phyloP scores from a whole-genome alignment of 2,113 vertebrate genomes.

The Callochromis pleurospilus region DNA sequence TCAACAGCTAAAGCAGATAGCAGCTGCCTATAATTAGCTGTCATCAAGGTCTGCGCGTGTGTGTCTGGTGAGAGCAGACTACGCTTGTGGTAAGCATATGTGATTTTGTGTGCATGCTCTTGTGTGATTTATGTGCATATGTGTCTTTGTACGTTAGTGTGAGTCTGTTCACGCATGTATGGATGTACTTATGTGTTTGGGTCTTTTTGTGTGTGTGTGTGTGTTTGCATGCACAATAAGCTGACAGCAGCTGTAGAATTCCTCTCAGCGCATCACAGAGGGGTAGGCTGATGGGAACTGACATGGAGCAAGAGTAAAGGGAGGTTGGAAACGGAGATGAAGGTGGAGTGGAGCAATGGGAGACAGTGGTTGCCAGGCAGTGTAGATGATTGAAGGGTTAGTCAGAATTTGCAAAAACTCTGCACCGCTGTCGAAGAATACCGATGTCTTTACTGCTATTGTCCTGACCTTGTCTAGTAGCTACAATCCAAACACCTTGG shows the following conservation, averaged over 20 bases:
- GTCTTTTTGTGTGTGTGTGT: neutral
- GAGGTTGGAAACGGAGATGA: conserved; percentile 50
- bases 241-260: conserved; percentile 66
- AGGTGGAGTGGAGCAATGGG: conserved; percentile 26
- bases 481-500: neutral
- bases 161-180: neutral
- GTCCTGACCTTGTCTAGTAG: conserved; percentile 1
- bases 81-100: neutral
- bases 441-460: neutral
- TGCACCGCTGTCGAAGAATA: conserved; percentile 18
- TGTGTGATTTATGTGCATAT: conserved; percentile 9
- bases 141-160: neutral
- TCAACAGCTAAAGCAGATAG: neutral
- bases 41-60: neutral
- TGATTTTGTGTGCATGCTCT: neutral
- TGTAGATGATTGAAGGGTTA: conserved; percentile 41
- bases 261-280: conserved; percentile 55
- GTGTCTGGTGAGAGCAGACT: neutral
- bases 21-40: conserved; percentile 28
- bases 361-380: conserved; percentile 13
- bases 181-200: neutral
- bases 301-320: conserved; percentile 47
- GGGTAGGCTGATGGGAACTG: conserved; percentile 64
- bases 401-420: conserved; percentile 23
- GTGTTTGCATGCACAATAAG: conserved; percentile 8